phyloP scores from a whole-genome alignment of 2,113 vertebrate genomes.

The Labeo catla region DNA sequence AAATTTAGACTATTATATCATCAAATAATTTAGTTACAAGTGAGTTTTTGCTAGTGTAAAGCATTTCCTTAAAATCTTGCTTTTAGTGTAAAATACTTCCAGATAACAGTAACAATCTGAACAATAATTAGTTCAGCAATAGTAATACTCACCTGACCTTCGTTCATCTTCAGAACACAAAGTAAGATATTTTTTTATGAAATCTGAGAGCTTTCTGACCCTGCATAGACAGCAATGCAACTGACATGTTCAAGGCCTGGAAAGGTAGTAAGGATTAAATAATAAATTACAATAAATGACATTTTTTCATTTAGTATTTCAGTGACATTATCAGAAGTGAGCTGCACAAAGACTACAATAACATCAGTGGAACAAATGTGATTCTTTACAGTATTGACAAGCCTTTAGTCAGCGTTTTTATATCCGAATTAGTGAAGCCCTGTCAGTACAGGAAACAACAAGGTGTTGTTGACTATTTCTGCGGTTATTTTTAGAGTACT shows the following conservation, averaged over 20 bases:
- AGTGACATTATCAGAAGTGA: background rate
- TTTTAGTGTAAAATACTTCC: background rate
- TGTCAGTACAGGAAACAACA: background rate
- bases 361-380: background rate
- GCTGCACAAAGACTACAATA: background rate
- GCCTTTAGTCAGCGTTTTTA: background rate
- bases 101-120: background rate
- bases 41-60: background rate
- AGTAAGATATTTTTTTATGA: too few relatives aligned
- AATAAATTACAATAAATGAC: background rate
- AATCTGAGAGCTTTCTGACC: too few relatives aligned
- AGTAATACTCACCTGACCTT: too few relatives aligned
- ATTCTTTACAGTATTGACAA: background rate
- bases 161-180: too few relatives aligned
- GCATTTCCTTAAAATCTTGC: background rate
- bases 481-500: conserved; percentile 10
- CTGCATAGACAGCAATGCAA: too few relatives aligned
- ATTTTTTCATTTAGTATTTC: background rate
- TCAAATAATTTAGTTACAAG: background rate
- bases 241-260: too few relatives aligned
- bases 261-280: too few relatives aligned
- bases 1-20: background rate
- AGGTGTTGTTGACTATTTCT: background rate
- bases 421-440: background rate
- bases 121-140: background rate